phyloP scores from a whole-genome alignment of 2,797 vertebrate species.

The Balearica regulorum region DNA sequence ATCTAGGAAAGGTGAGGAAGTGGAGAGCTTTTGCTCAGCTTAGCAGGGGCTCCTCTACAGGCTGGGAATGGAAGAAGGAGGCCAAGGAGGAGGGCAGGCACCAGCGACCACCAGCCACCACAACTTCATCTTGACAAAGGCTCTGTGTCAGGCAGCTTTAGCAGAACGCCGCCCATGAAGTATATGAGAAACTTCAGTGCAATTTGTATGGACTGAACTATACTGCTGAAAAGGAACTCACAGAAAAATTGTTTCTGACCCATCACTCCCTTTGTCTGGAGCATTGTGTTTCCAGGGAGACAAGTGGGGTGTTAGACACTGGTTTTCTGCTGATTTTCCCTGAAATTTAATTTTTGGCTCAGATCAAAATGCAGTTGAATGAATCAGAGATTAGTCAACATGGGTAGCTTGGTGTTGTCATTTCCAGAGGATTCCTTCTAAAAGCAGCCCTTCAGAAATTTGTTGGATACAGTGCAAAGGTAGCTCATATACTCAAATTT shows the following conservation, averaged over 20 bases:
- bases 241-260: not conserved
- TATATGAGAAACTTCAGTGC: not conserved
- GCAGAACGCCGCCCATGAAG: not conserved
- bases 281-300: not conserved
- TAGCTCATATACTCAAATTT: not conserved
- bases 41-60: not conserved
- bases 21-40: not conserved
- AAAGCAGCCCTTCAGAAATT: not conserved
- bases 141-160: not conserved
- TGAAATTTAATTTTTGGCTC: not conserved
- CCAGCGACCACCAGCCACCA: not conserved
- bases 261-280: not conserved
- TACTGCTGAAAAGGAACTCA: not conserved
- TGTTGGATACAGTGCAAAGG: not conserved
- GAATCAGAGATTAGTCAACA: not conserved
- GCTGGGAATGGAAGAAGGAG: not conserved
- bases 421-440: not conserved
- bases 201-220: not conserved
- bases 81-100: not conserved
- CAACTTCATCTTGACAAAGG: not conserved
- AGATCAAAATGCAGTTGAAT: not conserved
- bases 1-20: not conserved
- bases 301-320: not conserved
- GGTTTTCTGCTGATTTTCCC: not conserved
- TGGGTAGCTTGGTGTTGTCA: not conserved